Conservation (phyloP, 1,140 invertebrate species). For the Oncopodura yosiiana region DNA sequence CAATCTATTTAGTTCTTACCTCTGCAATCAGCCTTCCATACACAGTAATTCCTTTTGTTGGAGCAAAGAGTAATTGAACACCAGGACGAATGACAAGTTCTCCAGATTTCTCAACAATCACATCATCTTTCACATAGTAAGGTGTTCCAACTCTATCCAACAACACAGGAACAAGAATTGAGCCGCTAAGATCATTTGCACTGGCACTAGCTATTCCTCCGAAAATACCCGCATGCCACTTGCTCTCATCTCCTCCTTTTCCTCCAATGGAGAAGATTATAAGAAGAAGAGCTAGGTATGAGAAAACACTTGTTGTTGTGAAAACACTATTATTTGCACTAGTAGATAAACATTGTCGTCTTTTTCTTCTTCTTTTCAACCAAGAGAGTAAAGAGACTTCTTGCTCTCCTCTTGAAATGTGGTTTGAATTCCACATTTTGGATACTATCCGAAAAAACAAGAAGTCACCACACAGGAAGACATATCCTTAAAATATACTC, state of each 20-base stretch:
- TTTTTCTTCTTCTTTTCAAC: too few relatives aligned
- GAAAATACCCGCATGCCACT: neutral
- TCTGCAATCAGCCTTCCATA: conserved; percentile 71
- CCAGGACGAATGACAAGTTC: conserved; percentile 74
- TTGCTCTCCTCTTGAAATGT: too few relatives aligned
- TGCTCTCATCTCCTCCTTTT: conserved; percentile 1
- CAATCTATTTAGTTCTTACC: conserved; percentile 53
- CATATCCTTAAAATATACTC: too few relatives aligned
- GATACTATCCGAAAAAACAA: too few relatives aligned
- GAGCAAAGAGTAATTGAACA: conserved; percentile 70
- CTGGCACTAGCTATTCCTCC: neutral
- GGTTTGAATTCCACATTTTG: too few relatives aligned
- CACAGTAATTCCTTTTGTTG: conserved; percentile 82
- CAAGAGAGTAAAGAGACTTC: too few relatives aligned
- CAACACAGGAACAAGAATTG: conserved; percentile 34
- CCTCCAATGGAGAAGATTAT: neutral
- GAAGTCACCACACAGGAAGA: too few relatives aligned
- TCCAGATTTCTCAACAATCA: conserved; percentile 62
- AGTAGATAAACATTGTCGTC: too few relatives aligned
- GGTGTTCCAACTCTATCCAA: conserved; percentile 54
- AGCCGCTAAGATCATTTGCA: conserved; percentile 19
- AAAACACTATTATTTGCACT: conserved; percentile 1
- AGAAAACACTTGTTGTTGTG: conserved; percentile 13
- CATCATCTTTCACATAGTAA: conserved; percentile 65
- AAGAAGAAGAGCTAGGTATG: conserved; percentile 1